phyloP scores from a whole-genome alignment of 2,113 vertebrate species.

The Camelus dromedarius region DNA sequence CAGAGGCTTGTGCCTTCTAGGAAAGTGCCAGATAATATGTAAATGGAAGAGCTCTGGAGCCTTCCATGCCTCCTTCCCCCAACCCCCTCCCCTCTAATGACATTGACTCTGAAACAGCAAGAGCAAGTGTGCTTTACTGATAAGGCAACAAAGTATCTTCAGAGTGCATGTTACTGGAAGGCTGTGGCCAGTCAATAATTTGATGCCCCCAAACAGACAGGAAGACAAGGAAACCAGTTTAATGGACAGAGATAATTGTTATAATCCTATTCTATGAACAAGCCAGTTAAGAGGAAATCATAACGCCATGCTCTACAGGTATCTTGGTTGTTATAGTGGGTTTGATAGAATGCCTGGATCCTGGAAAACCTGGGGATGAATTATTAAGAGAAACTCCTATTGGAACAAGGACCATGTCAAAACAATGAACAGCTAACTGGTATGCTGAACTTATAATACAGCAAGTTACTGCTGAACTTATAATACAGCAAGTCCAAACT shows the following conservation, averaged over 20 bases:
- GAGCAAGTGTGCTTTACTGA: not conserved
- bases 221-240: slow-evolving; percentile 3
- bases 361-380: not conserved
- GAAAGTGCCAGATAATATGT: not conserved
- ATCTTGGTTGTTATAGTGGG: not conserved
- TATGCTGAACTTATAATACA: not conserved
- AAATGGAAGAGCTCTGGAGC: not conserved
- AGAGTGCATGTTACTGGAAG: not conserved
- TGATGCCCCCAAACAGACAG: not conserved
- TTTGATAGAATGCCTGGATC: not conserved
- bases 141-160: not conserved
- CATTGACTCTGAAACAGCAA: not conserved
- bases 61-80: not conserved
- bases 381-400: slow-evolving; percentile 13
- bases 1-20: not conserved
- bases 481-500: not conserved
- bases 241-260: not conserved
- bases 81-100: not conserved
- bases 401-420: not conserved
- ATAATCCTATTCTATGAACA: not conserved
- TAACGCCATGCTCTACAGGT: not conserved
- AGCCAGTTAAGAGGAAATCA: not conserved
- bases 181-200: not conserved
- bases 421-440: not conserved
- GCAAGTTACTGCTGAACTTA: not conserved